phyloP scores from a whole-genome alignment of 2,113 vertebrate species.

The Sisor rabdophorus region DNA sequence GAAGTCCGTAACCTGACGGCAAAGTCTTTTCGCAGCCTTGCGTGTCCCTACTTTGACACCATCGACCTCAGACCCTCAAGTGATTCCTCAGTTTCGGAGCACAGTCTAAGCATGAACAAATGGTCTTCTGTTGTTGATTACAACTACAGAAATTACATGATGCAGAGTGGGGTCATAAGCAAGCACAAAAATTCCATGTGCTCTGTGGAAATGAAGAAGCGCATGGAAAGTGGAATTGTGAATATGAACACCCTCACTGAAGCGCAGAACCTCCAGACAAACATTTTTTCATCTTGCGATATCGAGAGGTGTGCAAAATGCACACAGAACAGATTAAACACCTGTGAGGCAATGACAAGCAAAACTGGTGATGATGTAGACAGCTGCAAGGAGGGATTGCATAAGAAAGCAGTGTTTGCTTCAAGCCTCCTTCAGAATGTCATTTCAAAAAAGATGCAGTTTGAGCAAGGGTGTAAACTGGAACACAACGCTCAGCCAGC shows the following conservation, averaged over 20 bases:
- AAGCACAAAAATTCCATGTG: constrained; percentile 63
- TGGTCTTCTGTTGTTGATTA: constrained; percentile 90
- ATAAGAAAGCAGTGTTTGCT: constrained; percentile 83
- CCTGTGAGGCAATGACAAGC: constrained; percentile 54
- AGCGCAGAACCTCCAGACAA: constrained; percentile 64
- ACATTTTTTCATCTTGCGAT: constrained; percentile 47
- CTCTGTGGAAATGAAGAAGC: constrained; percentile 60
- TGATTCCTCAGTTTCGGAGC: constrained; percentile 84
- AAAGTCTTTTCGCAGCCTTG: constrained; percentile 91
- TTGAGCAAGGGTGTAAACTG: constrained; percentile 90
- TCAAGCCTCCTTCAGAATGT: constrained; percentile 92
- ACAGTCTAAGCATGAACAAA: constrained; percentile 77
- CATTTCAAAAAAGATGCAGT: constrained; percentile 97
- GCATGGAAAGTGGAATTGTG: constrained; percentile 43
- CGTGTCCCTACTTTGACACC: constrained; percentile 91
- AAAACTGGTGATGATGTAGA: constrained; percentile 38
- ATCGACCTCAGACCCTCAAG: constrained; percentile 83
- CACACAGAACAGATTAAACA: constrained; percentile 52
- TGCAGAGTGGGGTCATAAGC: constrained; percentile 23
- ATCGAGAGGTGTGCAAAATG: constrained; percentile 54
- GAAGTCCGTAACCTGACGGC: constrained; percentile 94
- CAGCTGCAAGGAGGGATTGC: constrained; percentile 61
- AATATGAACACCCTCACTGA: constrained; percentile 26
- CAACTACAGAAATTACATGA: constrained; percentile 74
- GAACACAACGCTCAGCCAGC: constrained; percentile 67